Percentiles rank a stretch among this genome's conserved stretches.
Conservation (phyloP, 2,888 invertebrate genomes). For the Drosophila setosimentum region DNA sequence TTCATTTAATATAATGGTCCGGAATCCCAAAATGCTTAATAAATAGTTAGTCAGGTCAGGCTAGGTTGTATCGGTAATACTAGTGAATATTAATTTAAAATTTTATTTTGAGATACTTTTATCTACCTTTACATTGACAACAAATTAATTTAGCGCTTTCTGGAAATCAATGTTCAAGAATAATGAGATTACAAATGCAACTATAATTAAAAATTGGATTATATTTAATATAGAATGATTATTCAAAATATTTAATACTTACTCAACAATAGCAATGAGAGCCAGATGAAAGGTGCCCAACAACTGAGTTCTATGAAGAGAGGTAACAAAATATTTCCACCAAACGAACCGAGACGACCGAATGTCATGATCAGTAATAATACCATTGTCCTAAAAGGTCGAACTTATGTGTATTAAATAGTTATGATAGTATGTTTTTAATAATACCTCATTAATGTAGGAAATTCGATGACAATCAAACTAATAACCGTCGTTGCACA, state of each 20-base stretch:
- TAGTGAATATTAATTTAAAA: neutral
- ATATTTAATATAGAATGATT: neutral
- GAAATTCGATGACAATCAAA: slow-evolving; percentile 76
- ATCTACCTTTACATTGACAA: neutral
- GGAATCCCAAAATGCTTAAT: neutral
- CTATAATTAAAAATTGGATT: slow-evolving; percentile 29
- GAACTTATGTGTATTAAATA: neutral
- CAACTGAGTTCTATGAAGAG: slow-evolving; percentile 89
- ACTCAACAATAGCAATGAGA: slow-evolving; percentile 88
- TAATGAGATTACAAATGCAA: slow-evolving; percentile 65
- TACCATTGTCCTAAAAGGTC: slow-evolving; percentile 88
- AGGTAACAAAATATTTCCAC: slow-evolving; percentile 90
- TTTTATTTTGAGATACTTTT: neutral
- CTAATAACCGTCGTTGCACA: slow-evolving; percentile 76
- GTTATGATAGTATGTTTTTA: neutral
- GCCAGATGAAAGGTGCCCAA: slow-evolving; percentile 89
- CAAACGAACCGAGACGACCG: slow-evolving; percentile 89
- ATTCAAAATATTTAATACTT: slow-evolving; percentile 32
- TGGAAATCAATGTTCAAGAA: slow-evolving; percentile 60
- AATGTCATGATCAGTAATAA: slow-evolving; percentile 89
- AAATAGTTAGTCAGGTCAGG: too few species aligned
- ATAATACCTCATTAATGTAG: slow-evolving; percentile 80
- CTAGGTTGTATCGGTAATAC: neutral
- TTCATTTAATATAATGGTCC: neutral
- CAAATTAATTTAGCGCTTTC: slow-evolving; percentile 41